A percentile compares a stretch with the other conserved stretches of the same genome.
Evolutionary conservation across 2,797 vertebrate species (phyloP).

Genomic region (Erethizon dorsatum): DNA sequence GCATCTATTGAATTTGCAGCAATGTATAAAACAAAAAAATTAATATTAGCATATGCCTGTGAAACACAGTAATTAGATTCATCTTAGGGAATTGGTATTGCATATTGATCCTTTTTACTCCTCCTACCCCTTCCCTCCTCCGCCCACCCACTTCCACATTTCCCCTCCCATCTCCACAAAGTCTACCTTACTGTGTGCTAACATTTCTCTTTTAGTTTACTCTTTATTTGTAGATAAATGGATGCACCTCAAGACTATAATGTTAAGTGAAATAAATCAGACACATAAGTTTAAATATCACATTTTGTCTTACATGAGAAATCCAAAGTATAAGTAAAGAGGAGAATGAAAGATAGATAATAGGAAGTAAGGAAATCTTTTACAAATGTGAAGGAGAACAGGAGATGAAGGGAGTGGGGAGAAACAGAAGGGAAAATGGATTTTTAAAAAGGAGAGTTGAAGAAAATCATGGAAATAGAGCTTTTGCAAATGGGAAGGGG

Average conservation of each 20-base stretch:
- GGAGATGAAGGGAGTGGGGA: not conserved
- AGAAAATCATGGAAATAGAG: not conserved
- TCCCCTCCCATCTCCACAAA: not conserved
- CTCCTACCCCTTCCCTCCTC: not conserved
- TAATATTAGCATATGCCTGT: not conserved
- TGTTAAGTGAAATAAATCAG: not conserved
- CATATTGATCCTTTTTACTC: not conserved
- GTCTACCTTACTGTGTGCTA: not conserved
- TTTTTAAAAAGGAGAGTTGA: not conserved
- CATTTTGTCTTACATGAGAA: not conserved
- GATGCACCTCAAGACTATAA: not conserved
- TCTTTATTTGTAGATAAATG: not conserved
- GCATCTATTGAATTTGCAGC: slow-evolving; percentile 83
- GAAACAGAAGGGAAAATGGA: not conserved
- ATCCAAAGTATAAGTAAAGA: not conserved
- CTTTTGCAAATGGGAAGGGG: not conserved
- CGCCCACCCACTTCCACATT: not conserved
- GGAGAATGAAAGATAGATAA: not conserved
- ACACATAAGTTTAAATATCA: not conserved
- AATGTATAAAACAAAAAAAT: slow-evolving; percentile 42
- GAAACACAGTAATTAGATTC: not conserved
- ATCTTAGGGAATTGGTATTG: not conserved
- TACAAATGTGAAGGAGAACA: not conserved
- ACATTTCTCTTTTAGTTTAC: not conserved
- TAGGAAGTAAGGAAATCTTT: not conserved